Evolutionary conservation across 1,140 invertebrate species (phyloP).

Genomic region (Drosophila azteca): DNA sequence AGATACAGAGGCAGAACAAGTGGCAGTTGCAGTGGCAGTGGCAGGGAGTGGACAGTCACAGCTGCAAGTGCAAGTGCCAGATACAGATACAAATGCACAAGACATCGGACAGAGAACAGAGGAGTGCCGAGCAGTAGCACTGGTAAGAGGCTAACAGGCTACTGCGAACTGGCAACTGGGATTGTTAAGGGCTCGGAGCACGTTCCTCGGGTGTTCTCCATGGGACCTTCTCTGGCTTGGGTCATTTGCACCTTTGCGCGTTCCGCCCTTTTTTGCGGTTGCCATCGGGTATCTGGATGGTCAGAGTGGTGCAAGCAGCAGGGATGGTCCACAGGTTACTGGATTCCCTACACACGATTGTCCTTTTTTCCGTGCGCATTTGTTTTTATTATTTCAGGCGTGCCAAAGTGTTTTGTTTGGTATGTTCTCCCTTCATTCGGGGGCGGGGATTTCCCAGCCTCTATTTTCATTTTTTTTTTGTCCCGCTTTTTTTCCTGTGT

Average conservation of each 20-base stretch:
- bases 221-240: constrained; percentile 28
- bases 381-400: constrained; percentile 82
- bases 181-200: constrained; percentile 33
- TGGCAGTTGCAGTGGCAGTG: no score
- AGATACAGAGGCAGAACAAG: constrained; percentile 18
- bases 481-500: constrained; percentile 24
- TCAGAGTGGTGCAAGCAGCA: not conserved
- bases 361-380: constrained; percentile 69
- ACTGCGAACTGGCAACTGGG: constrained; percentile 11
- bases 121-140: no score
- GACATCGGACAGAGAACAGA: no score
- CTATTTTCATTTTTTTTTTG: constrained; percentile 14
- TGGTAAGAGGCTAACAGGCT: no score
- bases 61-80: constrained; percentile 28
- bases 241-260: constrained; percentile 79
- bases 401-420: constrained; percentile 78
- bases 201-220: constrained; percentile 3
- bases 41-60: no score
- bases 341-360: constrained; percentile 65
- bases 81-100: constrained; percentile 22
- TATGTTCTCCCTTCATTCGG: constrained; percentile 33
- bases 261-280: constrained; percentile 50
- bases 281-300: constrained; percentile 25
- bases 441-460: not conserved
- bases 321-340: not conserved